Base-by-base conservation (phyloP, 2,888 invertebrate genomes). In the Caenorhabditis sp. region DNA sequence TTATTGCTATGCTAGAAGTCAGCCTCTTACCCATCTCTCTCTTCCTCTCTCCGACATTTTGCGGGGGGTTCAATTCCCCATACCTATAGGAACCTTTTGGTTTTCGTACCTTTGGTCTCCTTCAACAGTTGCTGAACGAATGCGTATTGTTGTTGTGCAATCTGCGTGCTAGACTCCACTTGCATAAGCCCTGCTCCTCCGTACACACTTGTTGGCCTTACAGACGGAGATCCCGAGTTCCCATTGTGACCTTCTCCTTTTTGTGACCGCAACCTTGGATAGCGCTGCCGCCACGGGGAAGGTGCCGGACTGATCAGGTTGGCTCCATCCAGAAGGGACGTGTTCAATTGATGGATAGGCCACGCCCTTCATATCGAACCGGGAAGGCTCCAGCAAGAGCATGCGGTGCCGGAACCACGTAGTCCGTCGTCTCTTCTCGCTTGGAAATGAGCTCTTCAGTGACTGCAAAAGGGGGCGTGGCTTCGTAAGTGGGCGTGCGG, bases 71-170 rank as follows among this genome's bases (percentile, higher is more conserved):
- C 45, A 65, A 65, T 53, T 55, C 45, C 45, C 46, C 52, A 62
- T 50, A 65, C 65, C 43, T 55, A 32, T 30, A 50, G 30, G n/a
- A 58, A 78, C 39, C 53, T 39, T 26, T 52, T 65, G 8, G 11
- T 50, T 26, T n/a, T n/a, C n/a, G n/a, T n/a, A 86, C 89, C 89
- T 86, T 91, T 92, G 55, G 90, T 90, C 85, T 92, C 98, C 92
- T 96, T 96, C 53, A 99, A 91, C 84, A 99, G 92, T 89, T 96
- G 95, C 89, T 98, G 97, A 52, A 99, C 97, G 91, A 99, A 99
- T 24, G 95, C 94, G 93, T 96, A 95, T 90, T 99, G 97, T 35
- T 96, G 95, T 90, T 97, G 95, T 13, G 95, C 95, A 86, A 97
- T 94, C 39, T 95, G 92, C 0, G 41, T 65, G 41, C 95, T 95